These are phyloP conservation scores for Sardinella longiceps DNA, from an alignment of 2,797 vertebrate species.

Conservation along the genomic window DNA sequence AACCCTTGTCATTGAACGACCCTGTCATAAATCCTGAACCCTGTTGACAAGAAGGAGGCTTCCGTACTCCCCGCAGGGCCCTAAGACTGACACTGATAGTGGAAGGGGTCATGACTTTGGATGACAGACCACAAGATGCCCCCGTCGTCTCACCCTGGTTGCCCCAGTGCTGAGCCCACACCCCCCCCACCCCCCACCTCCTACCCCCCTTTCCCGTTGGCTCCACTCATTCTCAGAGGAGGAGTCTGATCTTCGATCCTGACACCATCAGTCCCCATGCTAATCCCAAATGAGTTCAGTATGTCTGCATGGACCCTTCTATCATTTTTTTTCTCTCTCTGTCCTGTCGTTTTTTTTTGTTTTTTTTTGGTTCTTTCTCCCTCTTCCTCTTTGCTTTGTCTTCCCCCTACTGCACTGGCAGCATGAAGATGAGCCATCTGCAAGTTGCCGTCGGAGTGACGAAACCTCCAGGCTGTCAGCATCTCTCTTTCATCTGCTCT, in stretches of 20 bases:
- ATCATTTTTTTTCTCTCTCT: slow-evolving; percentile 33
- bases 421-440: slow-evolving; percentile 6
- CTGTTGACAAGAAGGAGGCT: slow-evolving; percentile 58
- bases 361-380: no score
- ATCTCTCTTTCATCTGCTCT: background rate
- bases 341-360: slow-evolving; percentile 23
- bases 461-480: background rate
- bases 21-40: slow-evolving; percentile 69
- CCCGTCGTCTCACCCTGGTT: background rate
- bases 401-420: background rate
- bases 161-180: no score
- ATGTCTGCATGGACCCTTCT: background rate
- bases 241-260: slow-evolving; percentile 53
- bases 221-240: background rate
- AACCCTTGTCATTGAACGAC: slow-evolving; percentile 56
- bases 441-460: background rate
- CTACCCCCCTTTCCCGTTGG: no score
- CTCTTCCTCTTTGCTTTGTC: background rate
- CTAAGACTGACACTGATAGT: slow-evolving; percentile 70
- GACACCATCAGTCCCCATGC: slow-evolving; percentile 65
- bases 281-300: slow-evolving; percentile 64
- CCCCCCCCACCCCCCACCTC: no score
- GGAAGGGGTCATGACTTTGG: slow-evolving; percentile 68
- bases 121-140: slow-evolving; percentile 62
- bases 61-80: slow-evolving; percentile 51